Evolutionary conservation across 1,140 invertebrate genomes (phyloP).

Genomic region (Calliopsis andreniformis): DNA sequence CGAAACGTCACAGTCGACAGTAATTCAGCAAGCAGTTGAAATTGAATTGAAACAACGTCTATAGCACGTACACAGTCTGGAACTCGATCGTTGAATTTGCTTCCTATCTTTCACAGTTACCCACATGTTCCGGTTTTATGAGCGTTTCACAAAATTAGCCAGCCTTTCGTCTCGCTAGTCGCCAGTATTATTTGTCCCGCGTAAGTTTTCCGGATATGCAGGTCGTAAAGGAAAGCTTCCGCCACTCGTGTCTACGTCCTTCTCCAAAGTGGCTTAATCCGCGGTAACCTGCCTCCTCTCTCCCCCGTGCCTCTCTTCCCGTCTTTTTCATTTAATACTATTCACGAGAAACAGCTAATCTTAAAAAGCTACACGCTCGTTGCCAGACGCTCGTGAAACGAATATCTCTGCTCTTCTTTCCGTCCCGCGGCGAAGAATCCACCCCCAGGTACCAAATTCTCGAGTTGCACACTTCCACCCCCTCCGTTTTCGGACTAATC

Average conservation of each 20-base stretch:
- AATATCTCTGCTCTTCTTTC: not conserved
- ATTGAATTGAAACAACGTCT: not conserved
- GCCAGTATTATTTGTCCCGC: not conserved
- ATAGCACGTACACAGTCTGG: not conserved
- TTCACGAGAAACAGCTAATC: constrained; percentile 34
- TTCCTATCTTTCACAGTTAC: too few relatives aligned
- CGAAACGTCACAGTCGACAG: too few relatives aligned
- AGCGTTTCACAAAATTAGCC: constrained; percentile 4
- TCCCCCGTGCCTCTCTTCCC: not conserved
- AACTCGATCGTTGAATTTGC: too few relatives aligned
- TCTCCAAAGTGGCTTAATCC: constrained; percentile 35
- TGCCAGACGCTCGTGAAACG: not conserved
- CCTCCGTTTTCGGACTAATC: too few relatives aligned
- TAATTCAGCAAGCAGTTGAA: not conserved
- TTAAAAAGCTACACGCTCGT: constrained; percentile 18
- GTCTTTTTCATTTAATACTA: constrained; percentile 32
- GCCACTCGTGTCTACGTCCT: not conserved
- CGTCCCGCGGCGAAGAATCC: not conserved
- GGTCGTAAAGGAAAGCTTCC: not conserved
- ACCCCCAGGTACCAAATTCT: too few relatives aligned
- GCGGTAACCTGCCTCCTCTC: constrained; percentile 5
- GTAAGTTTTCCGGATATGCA: too few relatives aligned
- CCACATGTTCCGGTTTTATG: too few relatives aligned
- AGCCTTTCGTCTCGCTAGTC: not conserved
- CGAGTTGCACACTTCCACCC: too few relatives aligned